These are phyloP conservation scores for Dallia pectoralis DNA, from an alignment of 2,797 vertebrate species.

Conservation along the genomic window DNA sequence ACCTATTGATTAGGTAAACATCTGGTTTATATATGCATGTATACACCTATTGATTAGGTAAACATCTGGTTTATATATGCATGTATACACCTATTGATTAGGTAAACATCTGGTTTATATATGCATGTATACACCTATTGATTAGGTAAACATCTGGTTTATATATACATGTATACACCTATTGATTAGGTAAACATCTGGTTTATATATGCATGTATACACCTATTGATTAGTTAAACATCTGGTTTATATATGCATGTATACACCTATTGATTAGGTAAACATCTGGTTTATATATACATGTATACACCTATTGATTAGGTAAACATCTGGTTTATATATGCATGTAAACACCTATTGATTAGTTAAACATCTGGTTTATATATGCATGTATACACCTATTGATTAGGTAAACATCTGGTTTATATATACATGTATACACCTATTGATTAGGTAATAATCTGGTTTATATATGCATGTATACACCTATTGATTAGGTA, in stretches of 20 bases:
- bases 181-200: neutral
- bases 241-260: too few relatives aligned
- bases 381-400: neutral
- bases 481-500: neutral
- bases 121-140: neutral
- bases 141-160: neutral
- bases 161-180: neutral
- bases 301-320: neutral
- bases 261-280: neutral
- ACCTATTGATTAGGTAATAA: neutral
- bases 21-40: neutral
- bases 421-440: neutral
- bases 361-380: too few relatives aligned
- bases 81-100: neutral
- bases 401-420: neutral
- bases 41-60: neutral
- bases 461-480: neutral
- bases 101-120: neutral
- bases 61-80: neutral
- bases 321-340: neutral
- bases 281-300: neutral
- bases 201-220: neutral
- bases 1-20: neutral
- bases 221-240: constrained; percentile 2
- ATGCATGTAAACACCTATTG: neutral